A percentile compares a stretch with the other conserved stretches of the same genome.
These are phyloP conservation scores for Melitaea cinxia DNA, from an alignment of 1,140 invertebrate genomes.

Conservation along the genomic window DNA sequence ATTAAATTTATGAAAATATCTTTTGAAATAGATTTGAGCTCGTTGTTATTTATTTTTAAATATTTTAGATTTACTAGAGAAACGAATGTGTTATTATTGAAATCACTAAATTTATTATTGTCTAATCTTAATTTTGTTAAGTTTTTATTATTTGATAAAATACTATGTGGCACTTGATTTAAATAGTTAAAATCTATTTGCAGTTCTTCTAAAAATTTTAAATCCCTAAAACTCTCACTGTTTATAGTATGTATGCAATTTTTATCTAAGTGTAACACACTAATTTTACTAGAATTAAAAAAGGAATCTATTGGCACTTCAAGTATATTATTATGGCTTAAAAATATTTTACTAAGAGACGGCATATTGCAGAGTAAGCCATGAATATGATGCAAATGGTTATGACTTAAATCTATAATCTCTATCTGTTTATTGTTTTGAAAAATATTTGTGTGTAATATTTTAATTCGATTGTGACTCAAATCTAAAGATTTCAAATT, in stretches of 20 bases:
- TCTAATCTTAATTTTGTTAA: conserved; percentile 72
- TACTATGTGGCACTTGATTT: conserved; percentile 78
- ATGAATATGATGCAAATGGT: conserved; percentile 93
- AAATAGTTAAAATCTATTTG: conserved; percentile 76
- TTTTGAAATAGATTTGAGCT: conserved; percentile 61
- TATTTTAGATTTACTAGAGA: conserved; percentile 58
- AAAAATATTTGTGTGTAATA: conserved; percentile 88
- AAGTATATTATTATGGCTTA: conserved; percentile 94
- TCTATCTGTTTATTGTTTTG: conserved; percentile 87
- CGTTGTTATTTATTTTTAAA: conserved; percentile 69
- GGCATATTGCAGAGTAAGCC: conserved; percentile 91
- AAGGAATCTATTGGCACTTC: conserved; percentile 93
- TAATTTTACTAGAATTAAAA: conserved; percentile 85
- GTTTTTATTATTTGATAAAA: conserved; percentile 71
- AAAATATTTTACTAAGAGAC: conserved; percentile 89
- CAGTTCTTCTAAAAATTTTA: conserved; percentile 68
- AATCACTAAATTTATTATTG: conserved; percentile 74
- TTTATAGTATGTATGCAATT: conserved; percentile 75
- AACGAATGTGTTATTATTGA: conserved; percentile 67
- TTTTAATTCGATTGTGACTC: conserved; percentile 93
- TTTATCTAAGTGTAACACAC: conserved; percentile 70
- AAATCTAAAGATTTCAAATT: conserved; percentile 92
- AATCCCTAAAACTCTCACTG: conserved; percentile 78
- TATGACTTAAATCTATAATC: conserved; percentile 92
- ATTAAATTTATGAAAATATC: conserved; percentile 58